Evolutionary conservation across 1,140 invertebrate genomes (phyloP).

Genomic region (Globodera rostochiensis): DNA sequence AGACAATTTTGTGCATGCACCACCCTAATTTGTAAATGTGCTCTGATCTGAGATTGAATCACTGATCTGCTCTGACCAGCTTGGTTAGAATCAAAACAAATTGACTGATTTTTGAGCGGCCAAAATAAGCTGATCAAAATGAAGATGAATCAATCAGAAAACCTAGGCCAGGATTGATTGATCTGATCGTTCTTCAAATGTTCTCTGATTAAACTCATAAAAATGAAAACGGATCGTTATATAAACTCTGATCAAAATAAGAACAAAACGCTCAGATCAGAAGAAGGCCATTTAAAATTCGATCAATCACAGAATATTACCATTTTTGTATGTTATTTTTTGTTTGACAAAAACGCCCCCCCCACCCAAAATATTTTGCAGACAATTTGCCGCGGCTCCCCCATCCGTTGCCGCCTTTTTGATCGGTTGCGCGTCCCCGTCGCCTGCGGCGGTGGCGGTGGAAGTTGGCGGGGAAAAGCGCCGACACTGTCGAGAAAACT

Average conservation of each 20-base stretch:
- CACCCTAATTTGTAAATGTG: neutral
- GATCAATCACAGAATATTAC: neutral
- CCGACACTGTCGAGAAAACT: neutral
- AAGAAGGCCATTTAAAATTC: neutral
- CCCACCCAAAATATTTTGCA: neutral
- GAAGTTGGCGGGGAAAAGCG: conserved; percentile 13
- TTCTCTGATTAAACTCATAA: too few species aligned
- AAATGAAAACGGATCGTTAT: too few species aligned
- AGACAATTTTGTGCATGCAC: neutral
- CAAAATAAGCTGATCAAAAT: too few species aligned
- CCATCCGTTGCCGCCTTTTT: conserved; percentile 6
- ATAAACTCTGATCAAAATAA: too few species aligned
- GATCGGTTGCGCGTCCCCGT: neutral
- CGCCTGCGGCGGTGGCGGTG: neutral
- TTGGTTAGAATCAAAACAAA: too few species aligned
- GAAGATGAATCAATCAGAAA: too few species aligned
- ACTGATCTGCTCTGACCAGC: too few species aligned
- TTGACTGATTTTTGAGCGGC: too few species aligned
- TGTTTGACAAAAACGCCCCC: neutral
- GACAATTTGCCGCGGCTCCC: neutral
- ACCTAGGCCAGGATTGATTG: too few species aligned
- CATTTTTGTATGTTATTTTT: neutral
- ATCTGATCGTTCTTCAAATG: too few species aligned
- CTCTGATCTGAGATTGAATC: too few species aligned
- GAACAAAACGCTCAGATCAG: too few species aligned